phyloP scores from a whole-genome alignment of 2,113 vertebrate genomes.

The Psilopogon haemacephalus region DNA sequence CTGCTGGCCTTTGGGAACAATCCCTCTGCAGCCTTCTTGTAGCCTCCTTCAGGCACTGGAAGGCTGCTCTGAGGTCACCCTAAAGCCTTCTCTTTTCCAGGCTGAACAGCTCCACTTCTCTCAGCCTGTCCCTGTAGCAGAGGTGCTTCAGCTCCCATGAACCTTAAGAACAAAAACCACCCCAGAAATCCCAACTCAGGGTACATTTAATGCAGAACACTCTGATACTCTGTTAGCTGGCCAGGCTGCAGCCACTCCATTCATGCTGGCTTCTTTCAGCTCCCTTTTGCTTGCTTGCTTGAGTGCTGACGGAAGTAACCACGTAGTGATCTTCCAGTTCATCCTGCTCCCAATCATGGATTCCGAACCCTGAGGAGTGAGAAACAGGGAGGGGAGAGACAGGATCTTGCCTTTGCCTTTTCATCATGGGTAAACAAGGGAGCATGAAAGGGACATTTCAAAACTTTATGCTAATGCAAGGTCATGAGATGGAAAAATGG shows the following conservation, averaged over 20 bases:
- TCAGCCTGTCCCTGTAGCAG: no score
- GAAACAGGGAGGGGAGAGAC: not conserved
- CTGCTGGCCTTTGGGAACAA: no score
- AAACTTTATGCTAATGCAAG: conserved; percentile 29
- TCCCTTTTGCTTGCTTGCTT: not conserved
- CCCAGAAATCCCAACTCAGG: not conserved
- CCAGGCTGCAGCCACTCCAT: not conserved
- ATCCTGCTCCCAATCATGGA: not conserved
- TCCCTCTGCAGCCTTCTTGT: no score
- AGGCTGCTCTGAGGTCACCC: no score
- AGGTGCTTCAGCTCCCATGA: not conserved
- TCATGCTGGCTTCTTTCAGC: not conserved
- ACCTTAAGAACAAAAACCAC: not conserved
- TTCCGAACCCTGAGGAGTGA: not conserved
- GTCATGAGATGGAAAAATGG: conserved; percentile 24
- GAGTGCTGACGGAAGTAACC: not conserved
- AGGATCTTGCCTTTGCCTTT: not conserved
- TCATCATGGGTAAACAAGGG: not conserved
- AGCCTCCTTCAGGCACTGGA: no score
- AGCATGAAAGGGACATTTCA: not conserved
- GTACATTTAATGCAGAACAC: not conserved
- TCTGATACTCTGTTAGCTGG: not conserved
- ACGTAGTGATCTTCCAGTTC: not conserved
- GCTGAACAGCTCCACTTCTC: no score
- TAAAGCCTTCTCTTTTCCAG: no score